A percentile compares a stretch with the other conserved stretches of the same genome.
These are phyloP conservation scores for Saiga tatarica DNA, from an alignment of 2,113 vertebrate species.

Conservation along the genomic window DNA sequence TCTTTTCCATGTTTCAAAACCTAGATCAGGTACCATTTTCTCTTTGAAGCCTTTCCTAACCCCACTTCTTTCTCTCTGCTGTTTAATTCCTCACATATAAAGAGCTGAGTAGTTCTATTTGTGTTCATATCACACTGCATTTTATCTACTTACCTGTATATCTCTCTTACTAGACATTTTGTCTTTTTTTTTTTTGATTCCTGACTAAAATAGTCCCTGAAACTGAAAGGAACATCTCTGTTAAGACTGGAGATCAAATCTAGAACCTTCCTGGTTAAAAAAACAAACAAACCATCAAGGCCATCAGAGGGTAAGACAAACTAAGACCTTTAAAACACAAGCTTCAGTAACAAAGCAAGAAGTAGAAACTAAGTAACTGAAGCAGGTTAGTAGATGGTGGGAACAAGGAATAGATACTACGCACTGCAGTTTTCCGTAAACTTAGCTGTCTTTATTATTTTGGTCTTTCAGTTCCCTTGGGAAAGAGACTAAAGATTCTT, in stretches of 20 bases:
- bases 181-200: neutral
- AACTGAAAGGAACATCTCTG: neutral
- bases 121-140: neutral
- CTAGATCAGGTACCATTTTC: neutral
- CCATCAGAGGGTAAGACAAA: neutral
- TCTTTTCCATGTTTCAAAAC: neutral
- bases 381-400: neutral
- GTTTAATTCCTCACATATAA: neutral
- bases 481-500: neutral
- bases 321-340: neutral
- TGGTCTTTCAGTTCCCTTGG: neutral
- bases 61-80: neutral
- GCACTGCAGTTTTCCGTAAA: neutral
- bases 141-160: neutral
- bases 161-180: neutral
- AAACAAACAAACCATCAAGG: neutral
- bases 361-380: neutral
- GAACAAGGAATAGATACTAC: rapidly evolving
- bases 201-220: neutral
- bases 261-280: neutral
- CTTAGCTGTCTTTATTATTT: neutral
- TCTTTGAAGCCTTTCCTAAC: neutral
- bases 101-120: neutral
- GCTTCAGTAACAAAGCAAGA: neutral
- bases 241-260: neutral